Evolutionary conservation across 1,140 invertebrate species (phyloP), one percentile per base, ranked within the genome.

Genomic region (Caenorhabditis latens): DNA sequence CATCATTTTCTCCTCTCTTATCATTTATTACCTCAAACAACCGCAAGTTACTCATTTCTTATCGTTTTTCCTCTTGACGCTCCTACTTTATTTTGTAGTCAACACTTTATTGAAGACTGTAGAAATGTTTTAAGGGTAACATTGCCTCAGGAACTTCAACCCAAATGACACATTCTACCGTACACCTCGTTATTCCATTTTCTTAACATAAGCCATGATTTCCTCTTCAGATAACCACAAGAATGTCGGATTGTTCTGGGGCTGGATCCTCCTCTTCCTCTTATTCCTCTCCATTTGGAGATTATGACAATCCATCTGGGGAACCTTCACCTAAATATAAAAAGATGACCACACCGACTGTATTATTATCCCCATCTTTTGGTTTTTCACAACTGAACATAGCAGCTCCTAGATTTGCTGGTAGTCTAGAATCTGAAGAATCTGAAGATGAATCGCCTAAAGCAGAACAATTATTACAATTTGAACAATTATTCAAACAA

Each of bases 401-500:
- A 11, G 42, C 9, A 19, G 46, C 14, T n/a, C 13, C 21, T 63
- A 32, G 8, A 24, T 50, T 19, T 13, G 53, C 46, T 24, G 46
- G 46, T 43, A 79, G 46, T 50, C 32, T 46, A n/a, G 46, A 0
- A 48, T 79, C 71, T 2, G 71, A 79, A 5, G 71, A 79, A 53
- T 79, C 71, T 11, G 71, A 79, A 32, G 71, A 79, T 50, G 71
- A 79, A 50, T 11, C 53, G 43, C 43, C 43, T 0, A 79, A 53
- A 53, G 21, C 71, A 13, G 21, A 79, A 50, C 46, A 79, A 32
- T n/a, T 79, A 8, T 13, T 13, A 24, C 19, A 79, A 4, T 13
- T 79, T 24, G 71, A 79, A 79, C 4, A 9, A 53, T 50, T 79
- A 21, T 50, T 79, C 11, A 79, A 79, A 32, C 46, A 79, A 79